Evolutionary conservation across 1,140 invertebrate genomes (phyloP).

Genomic region (Phthorimaea operculella): DNA sequence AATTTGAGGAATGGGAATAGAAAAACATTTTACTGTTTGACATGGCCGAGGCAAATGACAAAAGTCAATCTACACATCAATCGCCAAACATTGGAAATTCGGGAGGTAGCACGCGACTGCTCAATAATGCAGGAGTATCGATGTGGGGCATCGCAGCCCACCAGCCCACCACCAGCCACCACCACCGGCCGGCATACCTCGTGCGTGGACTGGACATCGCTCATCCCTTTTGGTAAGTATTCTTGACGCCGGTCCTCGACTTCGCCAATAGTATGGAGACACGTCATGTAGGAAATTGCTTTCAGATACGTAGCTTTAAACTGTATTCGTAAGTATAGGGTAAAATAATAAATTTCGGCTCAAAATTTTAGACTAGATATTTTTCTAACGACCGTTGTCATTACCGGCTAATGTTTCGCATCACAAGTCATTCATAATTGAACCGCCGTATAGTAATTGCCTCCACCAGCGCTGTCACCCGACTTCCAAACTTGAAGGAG

Average conservation of each 20-base stretch:
- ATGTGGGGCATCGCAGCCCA: conserved; percentile 56
- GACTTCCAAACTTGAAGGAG: not conserved
- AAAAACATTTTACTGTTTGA: conserved; percentile 64
- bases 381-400: too few relatives aligned
- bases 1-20: conserved; percentile 55
- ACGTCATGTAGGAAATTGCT: too few relatives aligned
- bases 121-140: conserved; percentile 67
- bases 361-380: too few relatives aligned
- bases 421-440: not conserved
- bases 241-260: not conserved
- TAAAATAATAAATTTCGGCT: too few relatives aligned
- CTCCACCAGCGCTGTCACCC: not conserved
- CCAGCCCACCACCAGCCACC: conserved; percentile 2
- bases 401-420: not conserved
- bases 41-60: conserved; percentile 62
- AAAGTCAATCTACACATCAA: conserved; percentile 67
- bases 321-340: too few relatives aligned
- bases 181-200: conserved; percentile 6
- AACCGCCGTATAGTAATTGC: conserved; percentile 2
- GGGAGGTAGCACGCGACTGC: conserved; percentile 61
- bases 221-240: conserved; percentile 21
- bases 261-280: too few relatives aligned
- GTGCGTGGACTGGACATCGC: conserved; percentile 34
- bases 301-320: too few relatives aligned
- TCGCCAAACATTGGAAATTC: conserved; percentile 66